Base-by-base conservation (phyloP, 35 echinoderm and acorn worm genomes). In the Lytechinus pictus region DNA sequence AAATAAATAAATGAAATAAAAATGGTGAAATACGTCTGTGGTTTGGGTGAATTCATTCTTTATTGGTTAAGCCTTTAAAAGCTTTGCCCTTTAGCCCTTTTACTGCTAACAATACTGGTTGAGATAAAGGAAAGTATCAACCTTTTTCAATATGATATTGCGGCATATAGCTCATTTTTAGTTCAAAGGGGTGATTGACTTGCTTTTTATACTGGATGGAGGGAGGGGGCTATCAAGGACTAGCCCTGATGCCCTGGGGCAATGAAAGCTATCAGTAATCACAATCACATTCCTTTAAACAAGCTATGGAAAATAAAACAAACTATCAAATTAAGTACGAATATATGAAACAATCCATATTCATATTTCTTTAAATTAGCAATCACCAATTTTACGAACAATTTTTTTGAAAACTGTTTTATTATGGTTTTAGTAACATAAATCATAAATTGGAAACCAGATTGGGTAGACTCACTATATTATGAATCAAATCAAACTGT, bases 1-100 rank as follows among this genome's bases (percentile, higher is more conserved):
- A 79, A 79, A 79, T 79, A n/a, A 79, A 79, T 79, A 79, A 79
- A 79, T 79, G 66, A n/a, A 79, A 79, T 79, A 24, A 79, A 79
- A 79, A 79, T 79, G 66, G 66, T 79, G 66, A 8, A 79, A 72
- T 13, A 72, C 4, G 66, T n/a, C 66, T 79, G 66, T 79, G 66
- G 66, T 79, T 79, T n/a, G 8, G 66, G 19, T n/a, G 88, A 28
- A 52, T 90, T 90, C 88, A 90, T 90, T 54, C 28, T 52, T 90
- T 90, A 90, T 54, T 52, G 88, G 88, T 52, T 90, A 90, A 90
- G 88, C 88, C 88, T 54, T 90, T 90, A 90, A 90, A 90, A 90
- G 88, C 88, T 90, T 90, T 90, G 88, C 28, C 88, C 88, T 90
- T 54, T 90, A 44, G 88, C 88, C 66, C 19, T 79, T 79, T 57